Evolutionary conservation across 2,888 invertebrate species (phyloP).

Genomic region (Zhuqinia jingwanae): DNA sequence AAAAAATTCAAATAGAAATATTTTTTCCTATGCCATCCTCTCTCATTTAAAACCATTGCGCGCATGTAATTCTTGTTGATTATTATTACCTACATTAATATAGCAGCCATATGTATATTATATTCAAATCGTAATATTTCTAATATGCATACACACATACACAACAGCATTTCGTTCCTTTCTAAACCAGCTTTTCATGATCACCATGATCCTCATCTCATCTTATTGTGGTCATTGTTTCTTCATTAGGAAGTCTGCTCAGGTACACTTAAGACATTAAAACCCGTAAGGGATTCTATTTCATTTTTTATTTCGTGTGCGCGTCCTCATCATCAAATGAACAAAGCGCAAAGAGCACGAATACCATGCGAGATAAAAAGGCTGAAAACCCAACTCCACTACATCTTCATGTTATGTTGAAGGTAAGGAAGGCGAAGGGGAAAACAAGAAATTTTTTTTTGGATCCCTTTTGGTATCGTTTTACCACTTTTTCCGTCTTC

Average conservation of each 20-base stretch:
- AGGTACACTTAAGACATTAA: conserved; percentile 60
- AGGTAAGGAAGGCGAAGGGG: conserved; percentile 10
- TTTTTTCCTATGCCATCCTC: too few species aligned
- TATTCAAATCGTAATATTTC: neutral
- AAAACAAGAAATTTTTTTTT: conserved; percentile 25
- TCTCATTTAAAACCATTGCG: too few species aligned
- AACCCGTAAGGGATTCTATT: conserved; percentile 63
- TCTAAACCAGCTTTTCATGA: conserved; percentile 27
- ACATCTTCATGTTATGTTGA: neutral
- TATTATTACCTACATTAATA: too few species aligned
- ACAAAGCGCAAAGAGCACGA: neutral
- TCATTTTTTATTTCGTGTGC: conserved; percentile 29
- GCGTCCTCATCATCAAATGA: conserved; percentile 13
- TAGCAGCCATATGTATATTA: neutral
- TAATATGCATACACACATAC: neutral
- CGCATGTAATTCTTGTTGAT: too few species aligned
- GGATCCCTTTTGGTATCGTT: conserved; percentile 30
- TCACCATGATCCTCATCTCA: conserved; percentile 37
- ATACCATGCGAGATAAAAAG: too few species aligned
- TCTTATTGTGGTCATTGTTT: conserved; percentile 52
- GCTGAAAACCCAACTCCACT: too few species aligned
- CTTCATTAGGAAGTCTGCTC: conserved; percentile 62
- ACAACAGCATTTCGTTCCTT: too few species aligned
- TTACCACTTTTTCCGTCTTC: conserved; percentile 39
- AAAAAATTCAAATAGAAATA: too few species aligned